Base-by-base conservation (phyloP, 2,797 vertebrate genomes). In the Spatula clypeata region DNA sequence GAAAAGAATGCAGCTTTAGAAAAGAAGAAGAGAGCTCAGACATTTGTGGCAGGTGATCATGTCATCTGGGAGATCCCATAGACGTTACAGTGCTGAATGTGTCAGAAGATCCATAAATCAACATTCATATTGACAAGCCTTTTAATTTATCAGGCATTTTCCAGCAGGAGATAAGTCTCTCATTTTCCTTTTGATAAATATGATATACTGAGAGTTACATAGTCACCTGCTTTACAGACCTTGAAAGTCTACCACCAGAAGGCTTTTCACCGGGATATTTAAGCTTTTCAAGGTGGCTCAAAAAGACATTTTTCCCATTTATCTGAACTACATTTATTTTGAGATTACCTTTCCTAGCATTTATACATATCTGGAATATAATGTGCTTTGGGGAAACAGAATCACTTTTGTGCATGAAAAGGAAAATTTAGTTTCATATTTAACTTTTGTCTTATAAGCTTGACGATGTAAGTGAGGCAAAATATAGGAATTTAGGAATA, bases 121-220 rank as follows among this genome's bases (percentile, higher is more conserved):
- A 19, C 40, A 54, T 71, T 82, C n/a, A 42, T 38, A 79, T 38
- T 91, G 64, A 76, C 23, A 91, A 19, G 16, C 23, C 29, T 89
- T 82, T 77, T 55, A 51, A 54, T 87, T 80, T 88, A 62, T 79
- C 45, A 69, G 26, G 18, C 65, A 32, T 91, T 89, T 93, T 91
- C 38, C 32, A 61, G 12, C 45, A 57, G 38, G 6, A 86, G 42
- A 61, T 84, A 14, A 0, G 13, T 71, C n/a, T 82, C 86, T 76
- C 26, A 40, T 91, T 84, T 92, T 20, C 36, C 18, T 89, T 53
- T 67, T 74, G 34, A 58, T 79, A 67, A 83, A 87, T 54, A 9
- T 76, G 13, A 61, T 72, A 0, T 47, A 38, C n/a, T 38, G 49
- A 45, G 31, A 74, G 19, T 71, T 86, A 57, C 5, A 13, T 3